phyloP scores from a whole-genome alignment of 2,888 invertebrate species.

The Pristionchus exspectatus region DNA sequence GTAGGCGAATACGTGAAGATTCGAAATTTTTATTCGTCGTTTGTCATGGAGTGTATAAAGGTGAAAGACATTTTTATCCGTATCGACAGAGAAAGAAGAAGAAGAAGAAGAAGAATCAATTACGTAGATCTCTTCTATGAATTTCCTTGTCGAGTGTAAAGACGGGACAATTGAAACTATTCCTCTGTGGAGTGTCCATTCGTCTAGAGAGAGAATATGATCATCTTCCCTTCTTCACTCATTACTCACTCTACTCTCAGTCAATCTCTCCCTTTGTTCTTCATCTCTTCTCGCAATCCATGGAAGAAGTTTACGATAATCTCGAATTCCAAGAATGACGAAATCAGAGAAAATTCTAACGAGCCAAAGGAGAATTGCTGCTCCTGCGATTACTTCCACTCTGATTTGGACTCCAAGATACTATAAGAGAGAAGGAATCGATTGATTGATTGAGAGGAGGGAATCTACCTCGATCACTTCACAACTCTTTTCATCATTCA shows the following conservation, averaged over 20 bases:
- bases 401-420: conserved; percentile 1
- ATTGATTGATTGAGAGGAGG: background rate
- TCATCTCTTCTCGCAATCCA: conserved; percentile 38
- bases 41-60: background rate
- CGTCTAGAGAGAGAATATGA: background rate
- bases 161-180: conserved; percentile 24
- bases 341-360: conserved; percentile 39
- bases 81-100: background rate
- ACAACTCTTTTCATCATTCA: background rate
- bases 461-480: background rate
- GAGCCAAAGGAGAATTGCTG: conserved; percentile 29
- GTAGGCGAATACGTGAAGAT: background rate
- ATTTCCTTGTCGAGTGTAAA: conserved; percentile 27
- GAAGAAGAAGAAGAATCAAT: background rate
- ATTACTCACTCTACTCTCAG: background rate
- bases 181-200: background rate
- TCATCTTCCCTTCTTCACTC: background rate
- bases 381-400: conserved; percentile 9
- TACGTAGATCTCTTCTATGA: conserved; percentile 23
- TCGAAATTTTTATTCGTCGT: background rate
- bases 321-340: background rate
- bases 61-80: conserved; percentile 1
- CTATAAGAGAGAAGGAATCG: conserved; percentile 2
- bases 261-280: background rate
- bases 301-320: conserved; percentile 30